Evolutionary conservation across 2,888 invertebrate genomes (phyloP).

Genomic region (Crematogaster levior): DNA sequence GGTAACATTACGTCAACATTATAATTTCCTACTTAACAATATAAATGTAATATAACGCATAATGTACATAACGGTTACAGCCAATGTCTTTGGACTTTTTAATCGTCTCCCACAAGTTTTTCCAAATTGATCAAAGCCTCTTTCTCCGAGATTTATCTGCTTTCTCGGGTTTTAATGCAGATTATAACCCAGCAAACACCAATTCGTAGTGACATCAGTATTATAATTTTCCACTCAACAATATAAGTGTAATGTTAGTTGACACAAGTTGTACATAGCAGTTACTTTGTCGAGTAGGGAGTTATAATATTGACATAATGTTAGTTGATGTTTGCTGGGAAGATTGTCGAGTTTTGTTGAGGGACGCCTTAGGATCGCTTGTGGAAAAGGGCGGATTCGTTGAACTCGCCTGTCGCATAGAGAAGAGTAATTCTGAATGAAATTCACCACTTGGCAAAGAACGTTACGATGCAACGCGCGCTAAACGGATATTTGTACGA

Average conservation of each 20-base stretch:
- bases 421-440: slow-evolving; percentile 65
- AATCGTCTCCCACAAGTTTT: not conserved
- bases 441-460: slow-evolving; percentile 65
- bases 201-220: no score
- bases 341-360: not conserved
- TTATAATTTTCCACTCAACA: no score
- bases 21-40: no score
- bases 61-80: no score
- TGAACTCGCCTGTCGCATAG: slow-evolving; percentile 21
- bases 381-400: not conserved
- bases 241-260: no score
- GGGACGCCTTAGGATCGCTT: not conserved
- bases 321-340: no score
- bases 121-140: not conserved
- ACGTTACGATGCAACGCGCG: slow-evolving; percentile 42
- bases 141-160: not conserved
- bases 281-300: no score
- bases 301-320: no score
- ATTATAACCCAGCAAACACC: no score
- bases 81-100: not conserved
- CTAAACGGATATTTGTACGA: slow-evolving; percentile 40
- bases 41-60: no score
- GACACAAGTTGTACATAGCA: no score
- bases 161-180: not conserved
- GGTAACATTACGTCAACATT: no score